Percentiles rank a stretch among this genome's conserved stretches.
These are phyloP conservation scores for Pogona vitticeps DNA, from an alignment of 2,113 vertebrate species.

Conservation along the genomic window DNA sequence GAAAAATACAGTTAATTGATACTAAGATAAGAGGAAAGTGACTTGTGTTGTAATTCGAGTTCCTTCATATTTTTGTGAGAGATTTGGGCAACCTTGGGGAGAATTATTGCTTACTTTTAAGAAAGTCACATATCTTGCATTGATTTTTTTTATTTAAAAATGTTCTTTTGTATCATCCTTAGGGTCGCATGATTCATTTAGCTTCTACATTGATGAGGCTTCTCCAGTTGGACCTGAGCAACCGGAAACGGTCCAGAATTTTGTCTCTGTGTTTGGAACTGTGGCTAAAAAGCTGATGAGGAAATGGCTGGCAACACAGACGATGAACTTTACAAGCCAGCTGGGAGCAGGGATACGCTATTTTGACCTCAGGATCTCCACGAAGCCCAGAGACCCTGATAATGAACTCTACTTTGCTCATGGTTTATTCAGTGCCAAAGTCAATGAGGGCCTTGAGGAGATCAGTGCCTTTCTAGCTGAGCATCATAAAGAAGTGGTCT, in stretches of 20 bases:
- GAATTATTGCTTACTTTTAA: neutral
- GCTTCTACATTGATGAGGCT: constrained; percentile 97
- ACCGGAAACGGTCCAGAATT: constrained; percentile 97
- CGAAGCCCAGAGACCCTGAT: constrained; percentile 95
- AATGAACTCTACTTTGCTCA: constrained; percentile 98
- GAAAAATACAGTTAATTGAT: neutral
- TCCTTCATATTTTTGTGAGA: neutral
- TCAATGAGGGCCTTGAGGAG: constrained; percentile 94
- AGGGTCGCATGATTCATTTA: constrained; percentile 98
- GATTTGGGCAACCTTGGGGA: neutral
- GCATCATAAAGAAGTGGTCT: constrained; percentile 91
- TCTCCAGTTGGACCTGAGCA: constrained; percentile 97
- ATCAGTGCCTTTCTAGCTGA: constrained; percentile 89
- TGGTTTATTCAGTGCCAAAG: constrained; percentile 97
- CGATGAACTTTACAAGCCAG: constrained; percentile 95
- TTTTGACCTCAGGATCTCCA: constrained; percentile 97
- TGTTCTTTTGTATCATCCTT: constrained; percentile 60
- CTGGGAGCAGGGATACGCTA: constrained; percentile 93
- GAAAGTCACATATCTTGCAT: neutral
- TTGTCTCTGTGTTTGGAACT: constrained; percentile 96
- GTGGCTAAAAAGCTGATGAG: constrained; percentile 98
- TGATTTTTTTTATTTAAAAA: constrained; percentile 23
- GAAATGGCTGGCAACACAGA: constrained; percentile 97
- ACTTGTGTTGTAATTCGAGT: neutral
- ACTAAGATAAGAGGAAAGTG: neutral